A percentile compares a stretch with the other conserved stretches of the same genome.
These are phyloP conservation scores for Phoenoteleia sp. DNA, from an alignment of 2,888 invertebrate genomes.

Conservation along the genomic window DNA sequence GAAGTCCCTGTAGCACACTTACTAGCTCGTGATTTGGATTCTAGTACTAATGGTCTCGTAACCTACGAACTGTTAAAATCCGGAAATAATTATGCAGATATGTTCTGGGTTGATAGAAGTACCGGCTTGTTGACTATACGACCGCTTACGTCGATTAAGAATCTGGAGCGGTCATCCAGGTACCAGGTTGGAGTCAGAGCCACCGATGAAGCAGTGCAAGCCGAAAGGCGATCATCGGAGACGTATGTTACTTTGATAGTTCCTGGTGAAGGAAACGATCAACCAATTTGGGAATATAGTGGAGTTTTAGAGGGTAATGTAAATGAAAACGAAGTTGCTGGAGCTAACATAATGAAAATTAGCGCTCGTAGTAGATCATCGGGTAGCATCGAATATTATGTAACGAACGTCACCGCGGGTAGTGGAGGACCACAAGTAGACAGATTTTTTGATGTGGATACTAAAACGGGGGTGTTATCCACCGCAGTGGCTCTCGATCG, in stretches of 20 bases:
- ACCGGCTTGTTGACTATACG: slow-evolving; percentile 88
- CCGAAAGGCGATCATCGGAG: slow-evolving; percentile 95
- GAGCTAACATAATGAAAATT: slow-evolving; percentile 94
- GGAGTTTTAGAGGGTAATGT: slow-evolving; percentile 92
- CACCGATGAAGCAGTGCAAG: slow-evolving; percentile 96
- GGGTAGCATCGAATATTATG: slow-evolving; percentile 94
- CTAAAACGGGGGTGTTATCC: slow-evolving; percentile 94
- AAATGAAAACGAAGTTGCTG: slow-evolving; percentile 95
- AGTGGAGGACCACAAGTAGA: slow-evolving; percentile 92
- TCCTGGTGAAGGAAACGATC: slow-evolving; percentile 87
- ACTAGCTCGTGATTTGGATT: slow-evolving; percentile 95
- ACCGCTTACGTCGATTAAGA: slow-evolving; percentile 88
- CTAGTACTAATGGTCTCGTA: slow-evolving; percentile 96
- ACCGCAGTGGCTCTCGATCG: slow-evolving; percentile 94
- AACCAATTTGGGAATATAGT: slow-evolving; percentile 85
- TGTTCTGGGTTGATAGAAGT: slow-evolving; percentile 94
- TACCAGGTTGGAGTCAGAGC: slow-evolving; percentile 95
- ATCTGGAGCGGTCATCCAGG: slow-evolving; percentile 89
- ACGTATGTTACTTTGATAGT: slow-evolving; percentile 95
- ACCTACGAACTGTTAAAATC: slow-evolving; percentile 95
- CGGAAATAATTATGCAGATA: slow-evolving; percentile 90
- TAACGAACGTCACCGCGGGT: slow-evolving; percentile 93
- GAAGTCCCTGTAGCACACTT: slow-evolving; percentile 92
- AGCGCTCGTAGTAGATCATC: slow-evolving; percentile 89
- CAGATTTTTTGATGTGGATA: slow-evolving; percentile 96